Percentiles rank a stretch among this genome's conserved stretches.
Conservation (phyloP, 2,888 invertebrate species). For the Drosophila peninsularis region DNA sequence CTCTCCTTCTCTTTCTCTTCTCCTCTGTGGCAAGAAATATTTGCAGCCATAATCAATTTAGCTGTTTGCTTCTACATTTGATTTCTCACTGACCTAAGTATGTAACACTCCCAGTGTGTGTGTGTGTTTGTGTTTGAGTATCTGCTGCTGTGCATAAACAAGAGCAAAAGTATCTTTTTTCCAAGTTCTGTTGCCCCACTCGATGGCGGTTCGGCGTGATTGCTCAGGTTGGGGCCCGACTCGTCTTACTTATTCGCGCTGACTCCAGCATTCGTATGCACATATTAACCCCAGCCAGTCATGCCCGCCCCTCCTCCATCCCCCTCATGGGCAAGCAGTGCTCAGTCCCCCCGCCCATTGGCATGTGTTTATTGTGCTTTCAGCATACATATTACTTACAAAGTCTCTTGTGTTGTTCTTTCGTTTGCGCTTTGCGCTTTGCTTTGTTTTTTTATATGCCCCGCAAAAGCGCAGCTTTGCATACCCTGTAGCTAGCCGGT, state of each 20-base stretch:
- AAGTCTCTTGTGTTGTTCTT: constrained; percentile 68
- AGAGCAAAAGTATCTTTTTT: constrained; percentile 63
- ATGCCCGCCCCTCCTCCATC: background rate
- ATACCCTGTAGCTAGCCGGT: constrained; percentile 25
- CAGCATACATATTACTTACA: constrained; percentile 77
- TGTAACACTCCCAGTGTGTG: constrained; percentile 15
- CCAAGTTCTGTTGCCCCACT: constrained; percentile 30
- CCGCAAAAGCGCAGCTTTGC: constrained; percentile 54
- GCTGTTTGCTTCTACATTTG: constrained; percentile 67
- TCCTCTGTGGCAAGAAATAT: constrained; percentile 1
- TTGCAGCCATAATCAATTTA: constrained; percentile 69
- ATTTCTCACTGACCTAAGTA: constrained; percentile 62
- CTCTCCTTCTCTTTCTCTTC: too few relatives aligned
- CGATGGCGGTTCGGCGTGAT: constrained; percentile 67
- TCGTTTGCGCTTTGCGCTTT: constrained; percentile 44
- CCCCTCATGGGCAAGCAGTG: background rate
- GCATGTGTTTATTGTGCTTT: constrained; percentile 61
- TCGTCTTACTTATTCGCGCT: constrained; percentile 52
- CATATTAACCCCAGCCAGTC: constrained; percentile 2
- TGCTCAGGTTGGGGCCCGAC: constrained; percentile 65
- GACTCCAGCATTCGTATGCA: constrained; percentile 37
- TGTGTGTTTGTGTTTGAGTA: constrained; percentile 41
- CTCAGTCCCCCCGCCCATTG: constrained; percentile 12
- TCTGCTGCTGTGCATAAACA: constrained; percentile 69
- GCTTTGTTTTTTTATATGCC: constrained; percentile 48